Base-by-base conservation (phyloP, 2,888 invertebrate genomes). In the Caenorhabditis panamensis region DNA sequence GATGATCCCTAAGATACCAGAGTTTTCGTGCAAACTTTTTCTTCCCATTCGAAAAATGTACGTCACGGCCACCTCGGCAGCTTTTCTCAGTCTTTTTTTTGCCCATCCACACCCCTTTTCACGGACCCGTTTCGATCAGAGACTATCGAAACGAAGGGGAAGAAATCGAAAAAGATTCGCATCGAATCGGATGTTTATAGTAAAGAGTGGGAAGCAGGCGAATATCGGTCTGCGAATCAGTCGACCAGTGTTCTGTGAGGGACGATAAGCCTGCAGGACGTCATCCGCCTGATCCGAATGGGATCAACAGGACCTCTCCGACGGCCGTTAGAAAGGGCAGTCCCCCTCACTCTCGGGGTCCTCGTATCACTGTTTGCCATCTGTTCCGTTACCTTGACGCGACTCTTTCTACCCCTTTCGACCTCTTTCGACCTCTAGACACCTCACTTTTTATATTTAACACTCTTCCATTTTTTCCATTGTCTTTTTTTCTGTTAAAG, bases 321-420 rank as follows among this genome's bases (percentile, higher is more conserved):
- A 20, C 18, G n/a, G 28, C 16, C 56, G n/a, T 11, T 18, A 13
- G 2, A 13, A 41, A 41, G 41, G 41, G 41, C 41, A 41, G 13
- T 18, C 53, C 59, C 11, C 24, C 44, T 31, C 31, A 9, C 31
- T 31, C 31, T 4, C 31, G 31, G 31, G 31, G 4, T 9, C 31
- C 31, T 2, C 41, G 11, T 72, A 64, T 72, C 72, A 72, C 20
- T 16, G 24, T 24, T 41, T 18, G 41, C 28, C 72, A 72, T 72
- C 72, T 63, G 63, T 71, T 71, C 62, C 62, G 62, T 72, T 72
- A 72, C 72, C 72, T 72, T 72, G 72, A 63, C 62, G 62, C 24
- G 31, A 24, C 18, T 56, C 56, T 9, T 61, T 68, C 58, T n/a
- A 41, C 54, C 37, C 51, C 11, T 20, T 3, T 61, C 59, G 49